Percentiles rank a stretch among this genome's conserved stretches.
Evolutionary conservation across 2,113 vertebrate genomes (phyloP).

Genomic region (Spea bombifrons): DNA sequence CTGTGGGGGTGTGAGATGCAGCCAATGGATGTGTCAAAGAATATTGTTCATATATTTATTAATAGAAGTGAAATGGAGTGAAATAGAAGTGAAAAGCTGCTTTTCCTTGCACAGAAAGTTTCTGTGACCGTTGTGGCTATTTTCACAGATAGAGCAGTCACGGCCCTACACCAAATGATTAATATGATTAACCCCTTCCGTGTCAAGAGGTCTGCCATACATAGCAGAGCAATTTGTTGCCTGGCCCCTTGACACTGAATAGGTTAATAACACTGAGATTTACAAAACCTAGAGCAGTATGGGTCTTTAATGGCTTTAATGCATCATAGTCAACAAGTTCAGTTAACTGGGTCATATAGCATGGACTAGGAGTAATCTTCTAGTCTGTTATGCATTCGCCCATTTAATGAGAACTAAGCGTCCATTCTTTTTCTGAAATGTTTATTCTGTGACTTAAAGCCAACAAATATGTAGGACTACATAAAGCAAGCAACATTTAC

Average conservation of each 20-base stretch:
- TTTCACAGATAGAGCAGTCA: slow-evolving; percentile 3
- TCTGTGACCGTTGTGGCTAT: slow-evolving; percentile 2
- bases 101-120: slow-evolving; percentile 4
- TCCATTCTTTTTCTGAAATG: slow-evolving; percentile 2
- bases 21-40: too few relatives aligned
- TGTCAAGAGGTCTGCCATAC: background rate
- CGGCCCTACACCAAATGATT: background rate
- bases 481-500: background rate
- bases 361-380: slow-evolving; percentile 36
- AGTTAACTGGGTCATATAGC: slow-evolving; percentile 41
- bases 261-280: slow-evolving; percentile 25
- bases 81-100: too few relatives aligned
- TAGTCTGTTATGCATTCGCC: slow-evolving; percentile 8
- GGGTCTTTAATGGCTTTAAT: slow-evolving; percentile 38
- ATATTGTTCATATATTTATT: too few relatives aligned
- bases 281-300: slow-evolving; percentile 37
- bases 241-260: slow-evolving; percentile 28
- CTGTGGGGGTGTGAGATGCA: too few relatives aligned
- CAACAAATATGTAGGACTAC: background rate
- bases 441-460: slow-evolving; percentile 7
- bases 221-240: slow-evolving; percentile 12
- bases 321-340: slow-evolving; percentile 39
- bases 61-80: too few relatives aligned
- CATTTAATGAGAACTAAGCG: slow-evolving; percentile 34
- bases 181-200: slow-evolving; percentile 10